Conservation (phyloP, 64 coral and sea anemone genomes). For the Dendronephthya gigantea region DNA sequence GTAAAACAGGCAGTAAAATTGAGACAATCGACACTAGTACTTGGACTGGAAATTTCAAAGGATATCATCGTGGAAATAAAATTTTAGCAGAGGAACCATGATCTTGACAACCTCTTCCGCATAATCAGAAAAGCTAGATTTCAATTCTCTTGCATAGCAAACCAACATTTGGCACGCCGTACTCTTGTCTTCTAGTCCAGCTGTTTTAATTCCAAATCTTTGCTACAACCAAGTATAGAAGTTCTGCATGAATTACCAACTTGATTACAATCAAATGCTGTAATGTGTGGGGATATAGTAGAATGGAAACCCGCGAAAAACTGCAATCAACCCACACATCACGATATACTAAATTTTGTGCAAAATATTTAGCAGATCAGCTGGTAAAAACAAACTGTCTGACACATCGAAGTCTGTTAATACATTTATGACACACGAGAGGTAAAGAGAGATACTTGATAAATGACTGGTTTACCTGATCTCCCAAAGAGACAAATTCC, state of each 20-base stretch:
- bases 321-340: background rate
- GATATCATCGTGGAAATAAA: constrained; percentile 85
- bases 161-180: constrained; percentile 98
- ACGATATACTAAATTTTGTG: background rate
- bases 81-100: constrained; percentile 94
- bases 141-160: constrained; percentile 84
- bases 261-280: too few species aligned
- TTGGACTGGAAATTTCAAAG: background rate
- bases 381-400: background rate
- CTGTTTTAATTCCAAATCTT: constrained; percentile 99
- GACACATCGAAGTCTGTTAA: too few species aligned
- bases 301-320: background rate
- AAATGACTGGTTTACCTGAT: constrained; percentile 49
- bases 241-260: background rate
- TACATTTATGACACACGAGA: too few species aligned
- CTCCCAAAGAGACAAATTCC: constrained; percentile 94
- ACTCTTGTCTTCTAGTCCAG: constrained; percentile 91
- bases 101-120: constrained; percentile 76
- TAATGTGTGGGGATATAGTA: background rate
- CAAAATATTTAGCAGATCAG: too few species aligned
- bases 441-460: background rate
- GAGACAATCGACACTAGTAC: too few species aligned
- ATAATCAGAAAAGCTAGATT: constrained; percentile 83
- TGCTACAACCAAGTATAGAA: constrained; percentile 41
- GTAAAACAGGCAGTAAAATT: too few species aligned